Percentiles rank a stretch among this genome's conserved stretches.
Conservation (phyloP, 2,888 invertebrate species). For the Macrophya annulata region DNA sequence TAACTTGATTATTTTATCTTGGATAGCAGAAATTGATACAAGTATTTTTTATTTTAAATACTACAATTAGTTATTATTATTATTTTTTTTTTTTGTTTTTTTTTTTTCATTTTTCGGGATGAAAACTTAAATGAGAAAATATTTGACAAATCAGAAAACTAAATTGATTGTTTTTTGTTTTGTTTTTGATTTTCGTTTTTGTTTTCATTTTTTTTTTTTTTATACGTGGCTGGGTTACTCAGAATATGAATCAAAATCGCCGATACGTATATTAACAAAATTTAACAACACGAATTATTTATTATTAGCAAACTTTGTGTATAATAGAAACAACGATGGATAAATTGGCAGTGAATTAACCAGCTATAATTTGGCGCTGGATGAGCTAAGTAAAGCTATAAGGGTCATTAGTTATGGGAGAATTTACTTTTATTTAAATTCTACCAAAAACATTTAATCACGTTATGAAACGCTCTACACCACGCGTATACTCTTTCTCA, state of each 20-base stretch:
- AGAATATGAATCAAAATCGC: slow-evolving; percentile 10
- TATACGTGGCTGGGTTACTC: slow-evolving; percentile 8
- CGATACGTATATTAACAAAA: slow-evolving; percentile 5
- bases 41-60: not conserved
- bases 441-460: slow-evolving; percentile 53
- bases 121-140: not conserved
- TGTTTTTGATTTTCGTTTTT: too few species aligned
- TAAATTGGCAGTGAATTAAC: slow-evolving; percentile 73
- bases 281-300: slow-evolving; percentile 65
- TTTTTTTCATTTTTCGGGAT: not conserved
- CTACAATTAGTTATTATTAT: not conserved
- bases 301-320: slow-evolving; percentile 63
- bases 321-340: slow-evolving; percentile 61
- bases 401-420: slow-evolving; percentile 60
- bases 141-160: not conserved
- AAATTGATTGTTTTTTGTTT: not conserved
- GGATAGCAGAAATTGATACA: slow-evolving; percentile 1
- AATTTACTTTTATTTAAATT: slow-evolving; percentile 53
- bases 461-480: slow-evolving; percentile 15
- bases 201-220: not conserved
- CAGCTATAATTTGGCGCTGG: slow-evolving; percentile 64
- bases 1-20: not conserved
- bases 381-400: slow-evolving; percentile 64
- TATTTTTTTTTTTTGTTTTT: not conserved
- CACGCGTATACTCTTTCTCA: slow-evolving; percentile 28